Conservation (phyloP, 2,797 vertebrate species). For the Diplodus sargus region DNA sequence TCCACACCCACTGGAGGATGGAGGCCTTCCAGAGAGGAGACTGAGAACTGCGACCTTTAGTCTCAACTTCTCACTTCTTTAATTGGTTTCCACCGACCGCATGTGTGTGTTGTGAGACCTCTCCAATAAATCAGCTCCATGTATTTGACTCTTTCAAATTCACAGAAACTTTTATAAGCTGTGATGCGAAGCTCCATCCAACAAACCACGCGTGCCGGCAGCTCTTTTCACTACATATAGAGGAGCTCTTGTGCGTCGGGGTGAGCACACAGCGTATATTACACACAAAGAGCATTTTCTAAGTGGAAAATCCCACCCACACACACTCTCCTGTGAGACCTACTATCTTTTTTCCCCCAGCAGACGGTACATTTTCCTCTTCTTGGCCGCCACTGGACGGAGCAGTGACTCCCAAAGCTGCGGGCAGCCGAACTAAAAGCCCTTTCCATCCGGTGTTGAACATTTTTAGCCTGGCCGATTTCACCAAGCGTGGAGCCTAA, state of each 20-base stretch:
- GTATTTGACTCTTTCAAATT: constrained; percentile 32
- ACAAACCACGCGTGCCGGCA: constrained; percentile 50
- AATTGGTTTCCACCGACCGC: constrained; percentile 23
- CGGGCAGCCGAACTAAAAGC: constrained; percentile 68
- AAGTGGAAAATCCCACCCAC: constrained; percentile 78
- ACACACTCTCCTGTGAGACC: constrained; percentile 51
- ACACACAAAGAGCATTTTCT: constrained; percentile 53
- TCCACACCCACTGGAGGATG: constrained; percentile 57
- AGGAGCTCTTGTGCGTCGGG: constrained; percentile 46
- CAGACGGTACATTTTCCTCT: constrained; percentile 68
- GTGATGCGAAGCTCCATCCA: constrained; percentile 29
- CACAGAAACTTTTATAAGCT: constrained; percentile 23
- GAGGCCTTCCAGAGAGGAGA: constrained; percentile 17
- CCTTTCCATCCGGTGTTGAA: constrained; percentile 70
- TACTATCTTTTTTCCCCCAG: constrained; percentile 66
- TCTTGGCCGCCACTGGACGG: constrained; percentile 52
- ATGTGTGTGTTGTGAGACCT: constrained; percentile 28
- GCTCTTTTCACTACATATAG: constrained; percentile 53
- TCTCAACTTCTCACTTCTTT: constrained; percentile 26
- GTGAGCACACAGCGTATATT: constrained; percentile 50
- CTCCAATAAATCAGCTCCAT: constrained; percentile 38
- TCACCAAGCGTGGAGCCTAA: constrained; percentile 62
- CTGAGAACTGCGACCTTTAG: constrained; percentile 24
- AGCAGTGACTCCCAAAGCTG: constrained; percentile 65
- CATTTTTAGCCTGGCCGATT: constrained; percentile 73